Conservation (phyloP, 2,888 invertebrate species). For the Thera obeliscata region DNA sequence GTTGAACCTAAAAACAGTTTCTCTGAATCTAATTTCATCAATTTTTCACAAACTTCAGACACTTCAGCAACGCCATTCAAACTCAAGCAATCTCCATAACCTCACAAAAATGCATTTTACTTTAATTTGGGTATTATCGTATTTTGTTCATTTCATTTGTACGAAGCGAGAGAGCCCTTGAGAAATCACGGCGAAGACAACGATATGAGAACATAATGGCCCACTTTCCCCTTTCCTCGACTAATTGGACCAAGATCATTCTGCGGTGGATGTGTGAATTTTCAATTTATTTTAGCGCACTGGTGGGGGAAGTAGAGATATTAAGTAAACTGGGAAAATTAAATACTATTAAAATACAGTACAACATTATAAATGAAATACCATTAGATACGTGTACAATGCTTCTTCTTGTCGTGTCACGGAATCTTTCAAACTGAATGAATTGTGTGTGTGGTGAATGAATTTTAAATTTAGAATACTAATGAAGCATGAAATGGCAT, state of each 20-base stretch:
- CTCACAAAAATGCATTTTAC: constrained; percentile 34
- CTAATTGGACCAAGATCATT: constrained; percentile 41
- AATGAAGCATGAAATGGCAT: no score
- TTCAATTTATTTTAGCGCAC: constrained; percentile 23
- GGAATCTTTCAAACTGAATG: no score
- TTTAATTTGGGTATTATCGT: constrained; percentile 35
- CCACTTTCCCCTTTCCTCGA: constrained; percentile 29
- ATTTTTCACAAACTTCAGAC: constrained; percentile 7
- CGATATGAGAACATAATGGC: constrained; percentile 45
- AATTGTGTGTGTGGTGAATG: no score
- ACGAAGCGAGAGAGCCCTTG: constrained; percentile 38
- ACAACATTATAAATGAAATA: not conserved
- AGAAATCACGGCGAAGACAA: constrained; percentile 46
- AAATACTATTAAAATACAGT: not conserved
- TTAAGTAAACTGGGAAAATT: not conserved
- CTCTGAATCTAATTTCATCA: not conserved
- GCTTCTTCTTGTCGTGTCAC: no score
- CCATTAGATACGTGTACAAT: no score
- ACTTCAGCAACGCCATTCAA: constrained; percentile 8
- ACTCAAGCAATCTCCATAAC: constrained; percentile 24
- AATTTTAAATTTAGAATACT: no score
- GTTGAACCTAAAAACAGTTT: not conserved
- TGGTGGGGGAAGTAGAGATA: not conserved
- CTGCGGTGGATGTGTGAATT: constrained; percentile 41
- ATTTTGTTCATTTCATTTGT: constrained; percentile 43